These are phyloP conservation scores for Ailurus styani DNA, from an alignment of 2,113 vertebrate species.

Conservation along the genomic window DNA sequence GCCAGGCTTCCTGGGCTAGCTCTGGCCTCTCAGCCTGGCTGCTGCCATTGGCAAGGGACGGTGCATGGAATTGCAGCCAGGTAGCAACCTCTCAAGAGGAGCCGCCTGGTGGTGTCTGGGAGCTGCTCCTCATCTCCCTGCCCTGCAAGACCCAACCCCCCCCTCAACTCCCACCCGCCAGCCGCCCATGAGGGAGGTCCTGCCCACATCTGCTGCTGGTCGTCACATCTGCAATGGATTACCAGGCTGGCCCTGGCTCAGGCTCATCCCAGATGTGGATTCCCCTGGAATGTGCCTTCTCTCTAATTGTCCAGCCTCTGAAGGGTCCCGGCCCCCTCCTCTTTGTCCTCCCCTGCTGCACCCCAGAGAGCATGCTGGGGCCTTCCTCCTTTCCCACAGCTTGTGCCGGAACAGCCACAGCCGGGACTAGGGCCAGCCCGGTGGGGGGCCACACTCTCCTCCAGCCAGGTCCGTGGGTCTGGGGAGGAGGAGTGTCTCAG, in stretches of 20 bases:
- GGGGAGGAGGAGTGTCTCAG: conserved; percentile 30
- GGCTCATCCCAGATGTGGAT: conserved; percentile 75
- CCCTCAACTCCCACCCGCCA: neutral
- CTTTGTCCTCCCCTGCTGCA: conserved; percentile 15
- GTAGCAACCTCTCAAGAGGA: conserved; percentile 26
- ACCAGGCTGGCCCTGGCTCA: conserved; percentile 66
- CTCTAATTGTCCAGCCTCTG: conserved; percentile 62
- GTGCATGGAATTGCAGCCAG: neutral
- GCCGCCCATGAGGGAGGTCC: conserved; percentile 50
- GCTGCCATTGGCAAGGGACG: neutral
- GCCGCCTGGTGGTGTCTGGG: conserved; percentile 7
- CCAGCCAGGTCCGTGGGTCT: neutral
- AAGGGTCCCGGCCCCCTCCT: conserved; percentile 25
- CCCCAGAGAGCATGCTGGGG: neutral
- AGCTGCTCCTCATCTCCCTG: conserved; percentile 14
- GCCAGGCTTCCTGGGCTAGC: neutral
- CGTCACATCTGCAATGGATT: conserved; percentile 77
- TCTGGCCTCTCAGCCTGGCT: neutral
- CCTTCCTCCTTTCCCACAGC: conserved; percentile 67
- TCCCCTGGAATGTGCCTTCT: conserved; percentile 73
- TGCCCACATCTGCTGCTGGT: conserved; percentile 70
- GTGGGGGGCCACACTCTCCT: conserved; percentile 38
- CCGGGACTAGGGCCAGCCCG: conserved; percentile 26
- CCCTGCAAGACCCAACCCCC: neutral
- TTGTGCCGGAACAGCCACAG: conserved; percentile 57